A percentile compares a stretch with the other conserved stretches of the same genome.
Conservation (phyloP, 2,888 invertebrate genomes). For the Tenodera sinensis region DNA sequence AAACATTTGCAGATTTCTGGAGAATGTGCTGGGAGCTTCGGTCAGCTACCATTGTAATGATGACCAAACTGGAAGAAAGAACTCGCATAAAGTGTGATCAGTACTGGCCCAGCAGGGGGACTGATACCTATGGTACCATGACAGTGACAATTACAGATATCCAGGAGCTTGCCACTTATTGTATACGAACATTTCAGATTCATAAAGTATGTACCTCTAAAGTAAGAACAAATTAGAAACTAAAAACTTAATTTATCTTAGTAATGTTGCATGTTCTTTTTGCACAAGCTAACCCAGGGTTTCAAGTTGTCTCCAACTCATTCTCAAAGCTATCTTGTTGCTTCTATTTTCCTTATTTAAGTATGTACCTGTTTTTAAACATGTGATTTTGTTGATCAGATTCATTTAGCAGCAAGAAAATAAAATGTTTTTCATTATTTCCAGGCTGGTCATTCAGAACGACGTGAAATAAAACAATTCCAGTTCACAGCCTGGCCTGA, state of each 20-base stretch:
- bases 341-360: too few relatives aligned
- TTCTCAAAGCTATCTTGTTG: too few relatives aligned
- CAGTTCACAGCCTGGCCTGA: slow-evolving; percentile 99
- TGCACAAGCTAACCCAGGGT: too few relatives aligned
- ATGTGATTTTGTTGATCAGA: neutral
- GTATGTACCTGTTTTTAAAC: slow-evolving; percentile 37
- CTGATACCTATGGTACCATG: slow-evolving; percentile 93
- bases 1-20: slow-evolving; percentile 98
- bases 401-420: neutral
- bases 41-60: slow-evolving; percentile 95
- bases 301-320: too few relatives aligned
- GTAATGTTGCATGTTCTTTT: too few relatives aligned
- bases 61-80: slow-evolving; percentile 97
- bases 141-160: slow-evolving; percentile 91
- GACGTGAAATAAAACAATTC: slow-evolving; percentile 92
- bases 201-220: slow-evolving; percentile 55
- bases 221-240: too few relatives aligned
- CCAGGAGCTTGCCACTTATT: slow-evolving; percentile 96
- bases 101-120: slow-evolving; percentile 95
- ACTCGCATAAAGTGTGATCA: slow-evolving; percentile 96
- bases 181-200: slow-evolving; percentile 93
- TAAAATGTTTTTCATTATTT: neutral
- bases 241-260: too few relatives aligned
- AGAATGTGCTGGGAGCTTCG: slow-evolving; percentile 99
- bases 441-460: slow-evolving; percentile 51